These are phyloP conservation scores for Craterocephalus amniculus DNA, from an alignment of 2,797 vertebrate genomes.

Conservation along the genomic window DNA sequence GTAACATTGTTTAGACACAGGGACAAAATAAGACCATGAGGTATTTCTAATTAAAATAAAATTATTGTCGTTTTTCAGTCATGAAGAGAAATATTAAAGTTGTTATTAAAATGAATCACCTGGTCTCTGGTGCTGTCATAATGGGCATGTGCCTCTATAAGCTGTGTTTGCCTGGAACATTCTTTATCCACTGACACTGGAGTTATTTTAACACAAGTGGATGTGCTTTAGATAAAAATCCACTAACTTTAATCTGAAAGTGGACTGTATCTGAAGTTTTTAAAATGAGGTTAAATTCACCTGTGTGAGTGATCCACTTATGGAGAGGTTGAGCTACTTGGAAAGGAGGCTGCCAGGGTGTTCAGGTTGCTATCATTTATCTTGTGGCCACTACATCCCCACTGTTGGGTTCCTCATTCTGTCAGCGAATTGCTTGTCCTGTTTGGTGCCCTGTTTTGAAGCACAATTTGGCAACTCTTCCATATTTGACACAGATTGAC, in stretches of 20 bases:
- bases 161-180: neutral
- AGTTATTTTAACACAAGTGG: neutral
- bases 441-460: slow-evolving; percentile 41
- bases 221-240: neutral
- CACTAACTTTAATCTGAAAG: slow-evolving; percentile 12
- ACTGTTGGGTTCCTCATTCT: slow-evolving; percentile 62
- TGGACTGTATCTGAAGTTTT: slow-evolving; percentile 57
- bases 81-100: neutral
- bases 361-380: slow-evolving; percentile 63
- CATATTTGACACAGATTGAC: slow-evolving; percentile 28
- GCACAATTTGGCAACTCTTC: slow-evolving; percentile 32
- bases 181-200: neutral
- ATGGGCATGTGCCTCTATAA: slow-evolving; percentile 16
- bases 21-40: neutral
- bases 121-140: neutral
- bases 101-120: neutral
- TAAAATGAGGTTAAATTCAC: slow-evolving; percentile 56
- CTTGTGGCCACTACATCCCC: slow-evolving; percentile 40
- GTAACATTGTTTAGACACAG: neutral
- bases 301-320: slow-evolving; percentile 63
- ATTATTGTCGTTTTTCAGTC: neutral
- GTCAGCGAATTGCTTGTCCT: slow-evolving; percentile 45
- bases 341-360: slow-evolving; percentile 52
- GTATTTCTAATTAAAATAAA: neutral
- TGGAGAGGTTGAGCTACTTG: slow-evolving; percentile 32